These are phyloP conservation scores for Nannobrachium achirus DNA, from an alignment of 2,113 vertebrate genomes.

Conservation along the genomic window DNA sequence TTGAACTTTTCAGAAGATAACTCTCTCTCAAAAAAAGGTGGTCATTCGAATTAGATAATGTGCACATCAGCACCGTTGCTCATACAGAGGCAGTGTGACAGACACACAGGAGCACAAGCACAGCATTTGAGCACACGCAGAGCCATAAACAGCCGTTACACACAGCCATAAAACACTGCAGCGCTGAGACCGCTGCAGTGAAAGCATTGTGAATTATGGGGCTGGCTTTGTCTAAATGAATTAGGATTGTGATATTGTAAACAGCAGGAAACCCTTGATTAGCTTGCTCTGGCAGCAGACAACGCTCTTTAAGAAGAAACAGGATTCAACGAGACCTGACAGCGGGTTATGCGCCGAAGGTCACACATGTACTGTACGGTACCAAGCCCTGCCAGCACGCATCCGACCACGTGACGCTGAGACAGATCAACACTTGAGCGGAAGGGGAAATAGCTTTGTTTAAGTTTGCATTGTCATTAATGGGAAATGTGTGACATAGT, in stretches of 20 bases:
- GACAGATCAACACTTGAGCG: not conserved
- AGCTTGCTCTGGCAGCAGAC: not conserved
- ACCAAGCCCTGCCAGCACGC: not conserved
- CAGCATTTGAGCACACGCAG: too few species aligned
- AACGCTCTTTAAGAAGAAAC: not conserved
- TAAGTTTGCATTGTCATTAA: too few species aligned
- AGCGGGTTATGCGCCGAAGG: not conserved
- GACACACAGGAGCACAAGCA: too few species aligned
- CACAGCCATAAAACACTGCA: too few species aligned
- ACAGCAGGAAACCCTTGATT: conserved; percentile 22
- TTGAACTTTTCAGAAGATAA: conserved; percentile 33
- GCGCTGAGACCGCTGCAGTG: conserved; percentile 6
- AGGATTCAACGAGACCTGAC: not conserved
- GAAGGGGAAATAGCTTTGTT: too few species aligned
- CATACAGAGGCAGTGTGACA: too few species aligned
- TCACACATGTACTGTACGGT: not conserved
- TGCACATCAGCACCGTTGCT: too few species aligned
- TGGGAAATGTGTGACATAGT: too few species aligned
- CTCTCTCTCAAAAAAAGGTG: too few species aligned
- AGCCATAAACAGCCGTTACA: too few species aligned
- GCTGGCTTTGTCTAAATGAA: conserved; percentile 18
- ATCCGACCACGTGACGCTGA: not conserved
- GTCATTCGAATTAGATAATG: too few species aligned
- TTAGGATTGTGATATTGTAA: conserved; percentile 12
- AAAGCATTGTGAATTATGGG: conserved; percentile 8